These are phyloP conservation scores for Spodoptera frugiperda DNA, from an alignment of 1,140 invertebrate species.

Conservation along the genomic window DNA sequence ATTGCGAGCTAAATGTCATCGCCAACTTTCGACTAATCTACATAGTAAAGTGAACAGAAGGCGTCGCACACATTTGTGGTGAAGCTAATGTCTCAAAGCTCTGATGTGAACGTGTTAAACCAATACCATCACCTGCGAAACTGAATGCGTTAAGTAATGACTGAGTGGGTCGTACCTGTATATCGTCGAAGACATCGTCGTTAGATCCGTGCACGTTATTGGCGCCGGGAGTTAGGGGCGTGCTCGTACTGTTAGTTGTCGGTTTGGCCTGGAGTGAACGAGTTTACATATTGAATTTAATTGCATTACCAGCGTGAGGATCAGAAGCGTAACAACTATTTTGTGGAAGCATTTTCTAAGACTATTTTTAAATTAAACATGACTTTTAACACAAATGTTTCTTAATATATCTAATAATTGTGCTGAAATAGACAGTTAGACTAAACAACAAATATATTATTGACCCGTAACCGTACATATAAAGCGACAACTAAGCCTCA, in stretches of 20 bases:
- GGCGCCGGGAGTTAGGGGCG: slow-evolving; percentile 76
- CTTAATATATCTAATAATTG: neutral
- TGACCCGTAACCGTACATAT: slow-evolving; percentile 8
- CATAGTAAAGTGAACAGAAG: slow-evolving; percentile 59
- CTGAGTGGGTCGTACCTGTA: slow-evolving; percentile 75
- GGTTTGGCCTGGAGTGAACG: slow-evolving; percentile 77
- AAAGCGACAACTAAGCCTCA: slow-evolving; percentile 54
- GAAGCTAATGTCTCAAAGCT: slow-evolving; percentile 67
- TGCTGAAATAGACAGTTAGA: slow-evolving; percentile 26
- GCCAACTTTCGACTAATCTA: slow-evolving; percentile 52
- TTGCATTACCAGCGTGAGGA: neutral
- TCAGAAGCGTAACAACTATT: slow-evolving; percentile 21
- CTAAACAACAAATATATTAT: slow-evolving; percentile 17
- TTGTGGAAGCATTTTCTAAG: slow-evolving; percentile 1
- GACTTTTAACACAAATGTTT: neutral
- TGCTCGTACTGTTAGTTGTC: slow-evolving; percentile 81
- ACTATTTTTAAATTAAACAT: neutral
- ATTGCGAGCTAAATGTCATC: slow-evolving; percentile 46
- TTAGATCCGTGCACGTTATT: slow-evolving; percentile 81
- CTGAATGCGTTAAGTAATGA: slow-evolving; percentile 30
- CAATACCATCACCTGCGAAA: slow-evolving; percentile 73
- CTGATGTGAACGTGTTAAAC: slow-evolving; percentile 84
- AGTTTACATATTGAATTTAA: slow-evolving; percentile 41
- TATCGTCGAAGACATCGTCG: slow-evolving; percentile 85
- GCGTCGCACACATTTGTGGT: slow-evolving; percentile 59